phyloP scores from a whole-genome alignment of 2,797 vertebrate species.

The Malacoctenus gilli region DNA sequence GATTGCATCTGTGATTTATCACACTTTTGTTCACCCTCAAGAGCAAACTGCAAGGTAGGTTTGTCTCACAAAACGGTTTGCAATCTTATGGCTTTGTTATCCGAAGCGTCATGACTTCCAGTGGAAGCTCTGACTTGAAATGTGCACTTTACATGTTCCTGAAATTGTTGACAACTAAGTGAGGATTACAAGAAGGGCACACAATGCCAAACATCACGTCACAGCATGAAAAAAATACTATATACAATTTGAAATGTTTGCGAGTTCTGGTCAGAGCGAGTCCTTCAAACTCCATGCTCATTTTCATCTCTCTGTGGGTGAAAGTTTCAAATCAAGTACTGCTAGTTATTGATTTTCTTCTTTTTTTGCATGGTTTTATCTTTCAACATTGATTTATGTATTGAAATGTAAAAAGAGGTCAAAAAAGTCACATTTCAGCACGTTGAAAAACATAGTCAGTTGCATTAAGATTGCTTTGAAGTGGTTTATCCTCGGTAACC shows the following conservation, averaged over 20 bases:
- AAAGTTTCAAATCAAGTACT: no score
- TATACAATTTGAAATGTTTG: no score
- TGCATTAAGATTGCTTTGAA: neutral
- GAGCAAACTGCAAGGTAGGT: neutral
- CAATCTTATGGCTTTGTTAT: neutral
- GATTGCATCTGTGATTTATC: neutral
- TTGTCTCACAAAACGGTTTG: neutral
- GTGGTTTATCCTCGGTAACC: constrained; percentile 3
- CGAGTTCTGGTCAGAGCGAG: no score
- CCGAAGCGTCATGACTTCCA: neutral
- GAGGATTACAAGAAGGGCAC: neutral
- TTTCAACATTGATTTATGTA: no score
- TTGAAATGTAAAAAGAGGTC: no score
- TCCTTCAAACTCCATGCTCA: no score
- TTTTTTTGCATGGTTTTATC: no score
- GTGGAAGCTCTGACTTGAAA: neutral
- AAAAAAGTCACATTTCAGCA: neutral
- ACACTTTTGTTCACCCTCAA: neutral
- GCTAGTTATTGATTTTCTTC: no score
- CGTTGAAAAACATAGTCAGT: neutral
- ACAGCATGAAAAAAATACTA: no score
- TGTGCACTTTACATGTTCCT: no score
- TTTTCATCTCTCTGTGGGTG: no score
- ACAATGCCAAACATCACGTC: no score
- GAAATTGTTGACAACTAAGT: neutral